Percentiles rank a stretch among this genome's conserved stretches.
Evolutionary conservation across 1,140 invertebrate species (phyloP).

Genomic region (Bemisia tabaci): DNA sequence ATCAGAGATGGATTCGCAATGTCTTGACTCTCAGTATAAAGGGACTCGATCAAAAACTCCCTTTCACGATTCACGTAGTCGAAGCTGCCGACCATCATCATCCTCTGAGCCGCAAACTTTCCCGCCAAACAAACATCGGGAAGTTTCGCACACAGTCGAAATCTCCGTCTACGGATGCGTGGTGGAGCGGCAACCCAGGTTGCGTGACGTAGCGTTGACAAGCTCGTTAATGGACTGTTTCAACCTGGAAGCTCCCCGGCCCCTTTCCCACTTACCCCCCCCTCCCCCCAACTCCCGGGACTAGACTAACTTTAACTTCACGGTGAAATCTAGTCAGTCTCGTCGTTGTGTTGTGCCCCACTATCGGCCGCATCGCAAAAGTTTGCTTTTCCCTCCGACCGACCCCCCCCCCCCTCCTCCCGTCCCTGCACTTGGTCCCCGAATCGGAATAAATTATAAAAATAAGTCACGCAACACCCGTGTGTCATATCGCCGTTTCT

Average conservation of each 20-base stretch:
- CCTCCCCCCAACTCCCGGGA: neutral
- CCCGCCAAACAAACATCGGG: too few species aligned
- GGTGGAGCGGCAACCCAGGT: too few species aligned
- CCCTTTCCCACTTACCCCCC: slow-evolving; percentile 6
- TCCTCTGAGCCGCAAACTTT: too few species aligned
- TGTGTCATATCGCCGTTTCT: too few species aligned
- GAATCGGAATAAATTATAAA: neutral
- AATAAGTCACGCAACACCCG: neutral
- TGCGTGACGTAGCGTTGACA: neutral
- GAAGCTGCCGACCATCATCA: too few species aligned
- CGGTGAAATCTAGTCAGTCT: neutral
- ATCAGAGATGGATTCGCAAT: too few species aligned
- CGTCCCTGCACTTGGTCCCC: neutral
- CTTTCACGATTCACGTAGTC: too few species aligned
- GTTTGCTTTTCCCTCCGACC: neutral
- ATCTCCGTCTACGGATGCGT: too few species aligned
- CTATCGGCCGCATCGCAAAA: neutral
- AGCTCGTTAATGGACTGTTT: neutral
- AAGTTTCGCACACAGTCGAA: too few species aligned
- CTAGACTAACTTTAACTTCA: neutral
- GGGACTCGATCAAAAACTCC: too few species aligned
- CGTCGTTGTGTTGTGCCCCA: neutral
- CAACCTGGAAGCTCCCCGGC: neutral
- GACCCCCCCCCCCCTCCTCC: slow-evolving; percentile 1
- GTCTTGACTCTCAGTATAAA: too few species aligned